Base-by-base conservation (phyloP, 2,888 invertebrate genomes). In the Sarcophaga caerulescens region DNA sequence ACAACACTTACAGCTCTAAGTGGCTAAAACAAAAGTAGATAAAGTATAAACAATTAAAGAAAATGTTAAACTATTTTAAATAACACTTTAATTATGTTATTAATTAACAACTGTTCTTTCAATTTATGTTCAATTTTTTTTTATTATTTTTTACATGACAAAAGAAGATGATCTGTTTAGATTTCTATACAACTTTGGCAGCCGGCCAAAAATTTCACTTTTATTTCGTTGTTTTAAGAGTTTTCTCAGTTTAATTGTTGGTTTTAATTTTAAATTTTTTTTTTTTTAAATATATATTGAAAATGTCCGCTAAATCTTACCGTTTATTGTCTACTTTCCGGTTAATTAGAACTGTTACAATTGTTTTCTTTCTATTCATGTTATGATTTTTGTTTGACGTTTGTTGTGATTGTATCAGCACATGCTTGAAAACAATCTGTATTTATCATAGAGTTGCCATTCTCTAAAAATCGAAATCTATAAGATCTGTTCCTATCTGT, bases 261-360 rank as follows among this genome's bases (percentile, higher is more conserved):
- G 60, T 17, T n/a, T 21, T 10, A 21, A 60, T 60, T 14, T n/a
- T 5, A 60, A 60, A 19, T n/a, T 5, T 60, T 5, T 5, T 21
- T 8, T 6, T 11, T 60, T 60, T 60, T n/a, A 21, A 19, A 60
- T 19, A 1, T 21, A 1, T 10, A 8, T 19, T 21, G 44, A 14
- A 66, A 60, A 69, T 57, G 68, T 81, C 76, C 80, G 73, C 62
- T 81, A 25, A 23, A 85, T 77, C 81, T 85, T 59, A 85, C 81
- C 63, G 78, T 19, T 66, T 45, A 12, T 66, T 62, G 23, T 4
- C 45, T 73, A 21, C 62, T 73, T 85, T 85, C 85, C 81, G 81
- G 85, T 77, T 77, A 23, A 77, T 77, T 77, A 23, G 73, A 77
- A 74, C n/a, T 68, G 57, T 76, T 62, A 25, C 23, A 73, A 60